Percentiles rank a stretch among this genome's conserved stretches.
These are phyloP conservation scores for Caenorhabditis sp. DNA, from an alignment of 2,888 invertebrate genomes.

Conservation along the genomic window DNA sequence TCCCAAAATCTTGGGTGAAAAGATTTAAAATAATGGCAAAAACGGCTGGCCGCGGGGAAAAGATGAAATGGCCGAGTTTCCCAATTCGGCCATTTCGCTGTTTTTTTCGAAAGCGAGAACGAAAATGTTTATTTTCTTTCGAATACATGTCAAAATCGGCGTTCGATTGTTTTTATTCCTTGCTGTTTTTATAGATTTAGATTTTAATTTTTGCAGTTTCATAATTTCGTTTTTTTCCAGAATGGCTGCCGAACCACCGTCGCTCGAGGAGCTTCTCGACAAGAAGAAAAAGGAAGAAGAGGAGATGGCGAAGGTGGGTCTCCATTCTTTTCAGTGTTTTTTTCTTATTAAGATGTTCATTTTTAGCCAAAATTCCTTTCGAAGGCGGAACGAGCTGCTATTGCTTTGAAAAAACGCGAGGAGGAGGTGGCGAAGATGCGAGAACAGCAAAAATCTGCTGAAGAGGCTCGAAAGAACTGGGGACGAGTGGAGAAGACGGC, in stretches of 20 bases:
- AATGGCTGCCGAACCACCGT: slow-evolving; percentile 89
- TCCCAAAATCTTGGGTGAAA: too few relatives aligned
- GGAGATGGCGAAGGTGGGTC: slow-evolving; percentile 90
- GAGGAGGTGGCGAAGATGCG: slow-evolving; percentile 91
- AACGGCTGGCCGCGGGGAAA: not conserved
- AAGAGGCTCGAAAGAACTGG: slow-evolving; percentile 85
- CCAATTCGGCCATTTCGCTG: slow-evolving; percentile 1
- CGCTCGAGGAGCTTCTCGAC: slow-evolving; percentile 94
- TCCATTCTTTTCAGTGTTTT: too few relatives aligned
- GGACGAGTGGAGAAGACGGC: slow-evolving; percentile 31
- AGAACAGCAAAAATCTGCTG: slow-evolving; percentile 88
- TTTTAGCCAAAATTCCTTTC: slow-evolving; percentile 92
- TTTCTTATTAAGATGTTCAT: not conserved
- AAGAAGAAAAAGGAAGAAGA: slow-evolving; percentile 97
- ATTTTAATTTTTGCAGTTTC: too few relatives aligned
- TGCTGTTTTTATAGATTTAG: too few relatives aligned
- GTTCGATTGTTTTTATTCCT: too few relatives aligned
- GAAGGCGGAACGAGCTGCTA: slow-evolving; percentile 94
- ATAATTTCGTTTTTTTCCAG: too few relatives aligned
- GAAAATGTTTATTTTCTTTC: too few relatives aligned
- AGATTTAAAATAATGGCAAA: not conserved
- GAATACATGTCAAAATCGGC: too few relatives aligned
- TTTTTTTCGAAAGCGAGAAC: too few relatives aligned
- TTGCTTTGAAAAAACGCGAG: slow-evolving; percentile 92
- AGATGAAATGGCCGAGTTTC: not conserved